A percentile compares a stretch with the other conserved stretches of the same genome.
These are phyloP conservation scores for Xiphydria camelus DNA, from an alignment of 2,888 invertebrate genomes.

Conservation along the genomic window DNA sequence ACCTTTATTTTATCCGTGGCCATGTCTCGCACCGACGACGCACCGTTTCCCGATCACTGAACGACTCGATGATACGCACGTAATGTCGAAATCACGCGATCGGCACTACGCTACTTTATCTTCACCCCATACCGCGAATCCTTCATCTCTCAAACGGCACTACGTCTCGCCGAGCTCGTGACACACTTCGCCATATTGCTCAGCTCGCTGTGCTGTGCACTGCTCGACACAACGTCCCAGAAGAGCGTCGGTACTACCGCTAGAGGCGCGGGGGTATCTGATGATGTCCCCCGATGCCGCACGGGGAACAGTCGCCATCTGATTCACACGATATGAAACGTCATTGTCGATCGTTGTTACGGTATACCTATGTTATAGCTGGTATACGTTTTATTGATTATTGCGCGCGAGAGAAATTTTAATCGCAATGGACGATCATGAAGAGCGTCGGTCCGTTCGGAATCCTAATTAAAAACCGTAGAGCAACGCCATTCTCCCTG, in stretches of 20 bases:
- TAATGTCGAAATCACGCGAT: constrained; percentile 19
- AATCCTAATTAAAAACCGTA: too few relatives aligned
- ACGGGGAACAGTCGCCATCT: too few relatives aligned
- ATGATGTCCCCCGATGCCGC: too few relatives aligned
- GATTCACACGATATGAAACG: too few relatives aligned
- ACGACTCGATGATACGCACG: constrained; percentile 6
- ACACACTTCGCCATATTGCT: constrained; percentile 71
- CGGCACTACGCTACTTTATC: constrained; percentile 41
- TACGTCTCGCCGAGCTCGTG: constrained; percentile 61
- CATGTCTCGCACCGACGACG: constrained; percentile 63
- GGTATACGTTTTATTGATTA: too few relatives aligned
- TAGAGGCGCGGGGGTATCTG: too few relatives aligned
- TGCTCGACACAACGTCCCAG: neutral
- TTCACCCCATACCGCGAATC: constrained; percentile 43
- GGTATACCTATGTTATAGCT: too few relatives aligned
- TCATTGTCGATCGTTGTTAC: too few relatives aligned
- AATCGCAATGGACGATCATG: too few relatives aligned
- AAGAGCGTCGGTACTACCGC: constrained; percentile 11
- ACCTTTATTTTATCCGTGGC: constrained; percentile 98
- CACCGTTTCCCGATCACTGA: constrained; percentile 34
- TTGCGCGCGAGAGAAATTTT: too few relatives aligned
- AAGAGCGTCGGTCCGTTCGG: too few relatives aligned
- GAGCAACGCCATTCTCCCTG: too few relatives aligned
- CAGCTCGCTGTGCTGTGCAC: constrained; percentile 35
- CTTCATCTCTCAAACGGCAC: constrained; percentile 42